These are phyloP conservation scores for Agrotis segetum DNA, from an alignment of 2,888 invertebrate species.

Conservation along the genomic window DNA sequence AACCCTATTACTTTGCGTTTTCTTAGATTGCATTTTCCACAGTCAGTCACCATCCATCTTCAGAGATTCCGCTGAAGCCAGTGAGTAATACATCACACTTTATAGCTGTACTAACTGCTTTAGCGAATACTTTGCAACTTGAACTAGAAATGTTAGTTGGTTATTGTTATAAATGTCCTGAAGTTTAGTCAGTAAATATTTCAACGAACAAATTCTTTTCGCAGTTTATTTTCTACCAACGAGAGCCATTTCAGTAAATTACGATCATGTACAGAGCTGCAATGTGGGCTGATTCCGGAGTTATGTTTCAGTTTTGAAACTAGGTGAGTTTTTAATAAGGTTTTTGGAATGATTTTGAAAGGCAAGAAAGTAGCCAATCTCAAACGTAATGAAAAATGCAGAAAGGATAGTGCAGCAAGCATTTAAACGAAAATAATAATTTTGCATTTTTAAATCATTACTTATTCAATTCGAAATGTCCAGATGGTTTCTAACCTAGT, in stretches of 20 bases:
- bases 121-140: slow-evolving; percentile 9
- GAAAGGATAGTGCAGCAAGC: too few species aligned
- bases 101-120: slow-evolving; percentile 12
- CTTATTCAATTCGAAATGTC: neutral
- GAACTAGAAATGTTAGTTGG: neutral
- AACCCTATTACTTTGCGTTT: neutral
- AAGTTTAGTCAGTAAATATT: neutral
- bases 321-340: neutral
- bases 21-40: neutral
- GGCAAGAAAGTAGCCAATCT: neutral
- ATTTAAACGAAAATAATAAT: neutral
- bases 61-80: slow-evolving; percentile 2
- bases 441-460: too few species aligned
- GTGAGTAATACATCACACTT: slow-evolving; percentile 22
- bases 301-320: neutral
- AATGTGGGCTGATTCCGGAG: neutral
- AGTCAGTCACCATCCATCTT: slow-evolving; percentile 14
- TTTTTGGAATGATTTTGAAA: neutral
- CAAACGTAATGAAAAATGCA: too few species aligned
- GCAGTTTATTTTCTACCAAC: neutral
- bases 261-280: neutral
- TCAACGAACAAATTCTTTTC: neutral
- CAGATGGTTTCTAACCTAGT: neutral
- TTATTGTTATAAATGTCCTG: neutral
- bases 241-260: neutral